A percentile compares a stretch with the other conserved stretches of the same genome.
Conservation (phyloP, 2,888 invertebrate species). For the Nomada lathburiana region DNA sequence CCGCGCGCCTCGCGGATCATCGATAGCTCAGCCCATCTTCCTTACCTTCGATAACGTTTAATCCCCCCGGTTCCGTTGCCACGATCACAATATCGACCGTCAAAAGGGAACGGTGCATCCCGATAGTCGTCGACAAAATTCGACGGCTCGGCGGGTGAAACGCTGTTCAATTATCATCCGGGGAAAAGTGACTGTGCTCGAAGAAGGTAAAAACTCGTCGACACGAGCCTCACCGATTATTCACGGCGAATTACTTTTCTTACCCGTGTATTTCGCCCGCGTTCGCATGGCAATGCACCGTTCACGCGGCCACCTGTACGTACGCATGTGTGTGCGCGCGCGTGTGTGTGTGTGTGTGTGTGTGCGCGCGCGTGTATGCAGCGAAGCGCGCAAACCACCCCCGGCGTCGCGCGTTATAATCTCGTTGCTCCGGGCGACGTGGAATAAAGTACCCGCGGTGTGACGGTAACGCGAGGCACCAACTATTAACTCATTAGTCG, state of each 20-base stretch:
- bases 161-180: background rate
- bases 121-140: slow-evolving; percentile 43
- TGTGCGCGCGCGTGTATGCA: background rate
- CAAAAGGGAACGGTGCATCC: background rate
- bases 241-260: slow-evolving; percentile 46
- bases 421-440: slow-evolving; percentile 74
- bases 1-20: background rate
- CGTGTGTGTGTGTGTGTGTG: background rate
- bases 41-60: slow-evolving; percentile 38
- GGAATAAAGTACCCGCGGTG: slow-evolving; percentile 73
- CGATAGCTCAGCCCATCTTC: slow-evolving; percentile 40
- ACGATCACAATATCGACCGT: slow-evolving; percentile 30
- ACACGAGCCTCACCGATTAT: slow-evolving; percentile 27
- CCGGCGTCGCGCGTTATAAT: slow-evolving; percentile 67
- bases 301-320: no score
- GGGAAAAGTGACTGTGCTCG: background rate
- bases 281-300: no score
- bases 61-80: slow-evolving; percentile 20
- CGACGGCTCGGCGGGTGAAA: background rate
- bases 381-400: slow-evolving; percentile 15
- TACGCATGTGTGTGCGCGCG: background rate
- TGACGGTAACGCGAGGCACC: slow-evolving; percentile 73
- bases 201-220: slow-evolving; percentile 12
- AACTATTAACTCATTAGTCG: slow-evolving; percentile 83
- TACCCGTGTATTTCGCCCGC: background rate